These are phyloP conservation scores for Petrocephalus schoutedeni DNA, from an alignment of 2,797 vertebrate species.

Conservation along the genomic window DNA sequence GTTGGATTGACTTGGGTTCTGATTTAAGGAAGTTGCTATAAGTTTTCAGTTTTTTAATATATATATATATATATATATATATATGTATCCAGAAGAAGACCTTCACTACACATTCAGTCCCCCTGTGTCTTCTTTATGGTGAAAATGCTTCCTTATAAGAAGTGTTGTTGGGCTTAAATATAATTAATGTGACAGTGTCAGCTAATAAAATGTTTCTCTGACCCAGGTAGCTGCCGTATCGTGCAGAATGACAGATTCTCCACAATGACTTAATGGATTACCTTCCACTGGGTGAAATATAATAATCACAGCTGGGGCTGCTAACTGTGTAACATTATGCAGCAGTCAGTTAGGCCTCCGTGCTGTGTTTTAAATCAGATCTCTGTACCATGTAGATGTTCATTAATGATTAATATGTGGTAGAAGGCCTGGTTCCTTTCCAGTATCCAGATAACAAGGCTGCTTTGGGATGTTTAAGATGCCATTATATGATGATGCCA, in stretches of 20 bases:
- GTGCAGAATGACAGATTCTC: background rate
- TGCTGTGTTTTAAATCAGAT: constrained; percentile 7
- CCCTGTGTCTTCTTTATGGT: background rate
- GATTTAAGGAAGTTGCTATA: background rate
- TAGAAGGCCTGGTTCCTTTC: background rate
- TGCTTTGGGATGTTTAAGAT: background rate
- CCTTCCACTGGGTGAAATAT: background rate
- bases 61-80: background rate
- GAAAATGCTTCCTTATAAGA: background rate
- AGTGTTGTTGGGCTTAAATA: background rate
- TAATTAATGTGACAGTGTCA: background rate
- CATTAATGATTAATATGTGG: constrained; percentile 6
- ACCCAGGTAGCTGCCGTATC: background rate
- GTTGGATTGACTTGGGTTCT: background rate
- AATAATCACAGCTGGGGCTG: background rate
- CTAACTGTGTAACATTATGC: background rate
- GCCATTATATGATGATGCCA: background rate
- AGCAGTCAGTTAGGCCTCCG: background rate
- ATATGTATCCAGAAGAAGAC: background rate
- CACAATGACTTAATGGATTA: background rate
- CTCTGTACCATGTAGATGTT: background rate
- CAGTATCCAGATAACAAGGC: background rate
- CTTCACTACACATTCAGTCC: background rate
- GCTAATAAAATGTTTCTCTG: background rate
- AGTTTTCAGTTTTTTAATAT: background rate